Conservation (phyloP, 2,113 vertebrate species). For the Odontophorus gujanensis region DNA sequence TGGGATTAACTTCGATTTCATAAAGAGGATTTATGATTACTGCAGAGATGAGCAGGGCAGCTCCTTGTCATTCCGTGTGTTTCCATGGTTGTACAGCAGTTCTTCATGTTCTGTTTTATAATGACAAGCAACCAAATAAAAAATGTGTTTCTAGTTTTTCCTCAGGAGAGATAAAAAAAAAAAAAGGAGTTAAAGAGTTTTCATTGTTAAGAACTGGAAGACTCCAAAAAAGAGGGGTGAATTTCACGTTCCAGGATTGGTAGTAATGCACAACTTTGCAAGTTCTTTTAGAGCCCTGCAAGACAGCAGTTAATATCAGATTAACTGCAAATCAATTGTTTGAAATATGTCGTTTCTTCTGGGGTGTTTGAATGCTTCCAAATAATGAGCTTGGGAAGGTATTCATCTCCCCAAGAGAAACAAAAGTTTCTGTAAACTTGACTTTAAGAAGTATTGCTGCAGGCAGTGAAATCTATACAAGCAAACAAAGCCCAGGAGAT, state of each 20-base stretch:
- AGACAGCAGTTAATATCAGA: not conserved
- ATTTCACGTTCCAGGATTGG: not conserved
- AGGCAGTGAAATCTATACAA: constrained; percentile 52
- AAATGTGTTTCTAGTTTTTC: constrained; percentile 43
- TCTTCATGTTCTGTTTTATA: not conserved
- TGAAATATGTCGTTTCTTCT: constrained; percentile 12
- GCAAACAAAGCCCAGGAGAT: constrained; percentile 63
- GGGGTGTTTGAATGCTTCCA: constrained; percentile 29
- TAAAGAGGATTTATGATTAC: not conserved
- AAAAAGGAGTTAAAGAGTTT: constrained; percentile 30
- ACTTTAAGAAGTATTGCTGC: constrained; percentile 65
- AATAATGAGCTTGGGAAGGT: constrained; percentile 57
- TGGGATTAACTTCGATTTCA: not conserved
- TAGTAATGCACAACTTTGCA: constrained; percentile 15
- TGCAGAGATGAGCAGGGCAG: not conserved
- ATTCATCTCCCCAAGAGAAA: constrained; percentile 47
- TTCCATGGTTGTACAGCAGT: not conserved
- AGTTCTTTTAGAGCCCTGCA: constrained; percentile 21
- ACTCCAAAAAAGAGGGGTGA: not conserved
- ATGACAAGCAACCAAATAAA: not conserved
- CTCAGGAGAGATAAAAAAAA: constrained; percentile 16
- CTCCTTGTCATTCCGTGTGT: not conserved
- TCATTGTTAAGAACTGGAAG: constrained; percentile 46
- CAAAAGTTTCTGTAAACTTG: constrained; percentile 60
- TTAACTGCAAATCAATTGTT: constrained; percentile 38